phyloP scores from a whole-genome alignment of 1,140 invertebrate genomes.

The Hylyphantes graminicola region DNA sequence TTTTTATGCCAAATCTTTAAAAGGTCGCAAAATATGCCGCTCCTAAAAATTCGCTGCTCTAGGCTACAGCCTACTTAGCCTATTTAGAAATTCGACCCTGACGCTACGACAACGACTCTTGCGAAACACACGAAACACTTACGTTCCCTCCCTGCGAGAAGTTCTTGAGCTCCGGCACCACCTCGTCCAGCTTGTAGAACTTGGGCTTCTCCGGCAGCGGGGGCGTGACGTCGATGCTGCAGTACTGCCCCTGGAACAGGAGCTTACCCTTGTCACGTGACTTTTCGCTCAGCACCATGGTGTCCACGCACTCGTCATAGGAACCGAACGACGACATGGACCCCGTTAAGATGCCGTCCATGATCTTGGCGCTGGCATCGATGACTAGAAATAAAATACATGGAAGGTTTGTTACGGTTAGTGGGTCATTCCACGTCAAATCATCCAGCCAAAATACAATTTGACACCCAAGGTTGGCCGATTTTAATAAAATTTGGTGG shows the following conservation, averaged over 20 bases:
- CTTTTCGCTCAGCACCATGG: constrained; percentile 6
- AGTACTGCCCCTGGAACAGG: constrained; percentile 61
- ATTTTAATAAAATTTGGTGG: too few species aligned
- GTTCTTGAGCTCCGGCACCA: constrained; percentile 45
- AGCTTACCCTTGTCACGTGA: constrained; percentile 17
- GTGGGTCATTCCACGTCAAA: too few species aligned
- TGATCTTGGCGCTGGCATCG: constrained; percentile 63
- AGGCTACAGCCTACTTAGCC: too few species aligned
- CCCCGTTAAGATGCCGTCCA: constrained; percentile 62
- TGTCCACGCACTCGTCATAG: constrained; percentile 61
- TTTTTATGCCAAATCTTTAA: too few species aligned
- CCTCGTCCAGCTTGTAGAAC: constrained; percentile 50
- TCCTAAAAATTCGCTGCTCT: too few species aligned
- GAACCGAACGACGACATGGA: constrained; percentile 60
- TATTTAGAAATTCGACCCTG: too few species aligned
- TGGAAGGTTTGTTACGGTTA: too few species aligned
- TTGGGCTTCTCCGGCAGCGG: constrained; percentile 59
- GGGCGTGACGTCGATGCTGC: constrained; percentile 60
- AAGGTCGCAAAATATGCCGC: too few species aligned
- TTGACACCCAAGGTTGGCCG: too few species aligned
- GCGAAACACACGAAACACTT: not conserved
- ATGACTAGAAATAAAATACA: constrained; percentile 55
- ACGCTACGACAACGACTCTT: too few species aligned
- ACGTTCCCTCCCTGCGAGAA: constrained; percentile 41
- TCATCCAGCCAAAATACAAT: too few species aligned